Evolutionary conservation across 2,888 invertebrate genomes (phyloP), one percentile per base, ranked within the genome.

Genomic region (Lepidocyrtoides sp.): DNA sequence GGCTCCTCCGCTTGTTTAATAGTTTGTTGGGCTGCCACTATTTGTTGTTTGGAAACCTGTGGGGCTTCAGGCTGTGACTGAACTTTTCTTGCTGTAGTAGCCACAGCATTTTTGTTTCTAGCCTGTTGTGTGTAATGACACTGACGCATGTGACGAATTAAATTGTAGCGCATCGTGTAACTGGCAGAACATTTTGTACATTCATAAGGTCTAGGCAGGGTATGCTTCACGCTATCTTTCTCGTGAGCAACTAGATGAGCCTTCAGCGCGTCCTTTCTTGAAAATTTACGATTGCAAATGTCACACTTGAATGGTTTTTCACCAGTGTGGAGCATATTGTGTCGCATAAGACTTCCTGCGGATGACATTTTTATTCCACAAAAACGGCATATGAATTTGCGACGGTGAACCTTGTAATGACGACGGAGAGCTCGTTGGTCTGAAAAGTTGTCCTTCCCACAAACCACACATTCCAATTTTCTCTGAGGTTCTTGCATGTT

Each of bases 341-440:
- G 92, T 14, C 92, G 60, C 92, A 91, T 92, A 1, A 92, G 60
- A 20, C 83, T 86, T n/a, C 92, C 91, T 14, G 92, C 92, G 36
- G 86, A 89, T 2, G 91, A 82, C 86, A 92, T 85, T 75, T 66
- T 84, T n/a, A 92, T 69, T 0, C 92, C 92, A 72, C 91, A 92
- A 32, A 92, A 91, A 3, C 92, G 89, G 29, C 92, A 92, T 3
- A 89, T 36, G 60, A 90, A 92, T 7, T 51, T 72, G 0, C 87
- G 20, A 14, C 87, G 90, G 75, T 92, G 92, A 23, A 83, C 29
- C 23, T 90, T 92, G 77, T 92, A 92, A 17, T 91, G 91, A 4
- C 87, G 69, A 2, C 87, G 87, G 0, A 91, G 83, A 14, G 91
- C 29, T 0, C 87, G 10, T 54, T 87, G 82, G 14, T 91, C 91